Conservation (phyloP, 2,113 vertebrate species). For the Hipposideros armiger region DNA sequence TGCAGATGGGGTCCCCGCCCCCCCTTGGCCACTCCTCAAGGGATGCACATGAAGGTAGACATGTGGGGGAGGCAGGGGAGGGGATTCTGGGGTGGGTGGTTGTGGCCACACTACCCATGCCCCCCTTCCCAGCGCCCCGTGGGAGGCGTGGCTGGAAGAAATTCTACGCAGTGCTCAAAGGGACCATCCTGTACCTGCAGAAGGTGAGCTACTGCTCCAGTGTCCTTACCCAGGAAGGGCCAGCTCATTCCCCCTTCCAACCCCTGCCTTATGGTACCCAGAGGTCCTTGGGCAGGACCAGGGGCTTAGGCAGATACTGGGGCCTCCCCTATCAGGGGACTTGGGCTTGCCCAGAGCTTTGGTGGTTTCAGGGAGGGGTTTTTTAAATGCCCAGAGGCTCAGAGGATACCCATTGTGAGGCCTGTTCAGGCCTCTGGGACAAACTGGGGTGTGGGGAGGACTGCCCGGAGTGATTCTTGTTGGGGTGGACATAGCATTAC, state of each 20-base stretch:
- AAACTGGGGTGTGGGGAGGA: background rate
- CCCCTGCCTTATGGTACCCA: background rate
- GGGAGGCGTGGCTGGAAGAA: conserved; percentile 99
- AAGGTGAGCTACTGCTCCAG: conserved; percentile 89
- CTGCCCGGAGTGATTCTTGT: background rate
- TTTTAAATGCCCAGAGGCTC: background rate
- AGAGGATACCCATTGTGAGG: background rate
- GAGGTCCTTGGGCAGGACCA: background rate
- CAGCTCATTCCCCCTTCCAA: background rate
- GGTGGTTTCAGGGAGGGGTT: background rate
- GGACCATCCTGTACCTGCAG: conserved; percentile 97
- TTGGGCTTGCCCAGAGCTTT: background rate
- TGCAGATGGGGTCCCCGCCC: background rate
- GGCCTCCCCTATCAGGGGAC: background rate
- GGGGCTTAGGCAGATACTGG: background rate
- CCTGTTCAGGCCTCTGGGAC: background rate
- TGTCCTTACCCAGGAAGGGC: background rate
- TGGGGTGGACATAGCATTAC: background rate
- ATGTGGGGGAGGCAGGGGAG: background rate
- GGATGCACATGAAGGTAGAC: background rate
- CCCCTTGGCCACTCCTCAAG: background rate
- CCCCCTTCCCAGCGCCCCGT: conserved; percentile 91
- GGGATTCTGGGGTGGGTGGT: background rate
- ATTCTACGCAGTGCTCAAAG: conserved; percentile 98
- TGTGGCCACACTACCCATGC: conserved; percentile 63